Evolutionary conservation across 2,797 vertebrate genomes (phyloP), one percentile per base, ranked within the genome.

Genomic region (Notoglanidium macrostoma): DNA sequence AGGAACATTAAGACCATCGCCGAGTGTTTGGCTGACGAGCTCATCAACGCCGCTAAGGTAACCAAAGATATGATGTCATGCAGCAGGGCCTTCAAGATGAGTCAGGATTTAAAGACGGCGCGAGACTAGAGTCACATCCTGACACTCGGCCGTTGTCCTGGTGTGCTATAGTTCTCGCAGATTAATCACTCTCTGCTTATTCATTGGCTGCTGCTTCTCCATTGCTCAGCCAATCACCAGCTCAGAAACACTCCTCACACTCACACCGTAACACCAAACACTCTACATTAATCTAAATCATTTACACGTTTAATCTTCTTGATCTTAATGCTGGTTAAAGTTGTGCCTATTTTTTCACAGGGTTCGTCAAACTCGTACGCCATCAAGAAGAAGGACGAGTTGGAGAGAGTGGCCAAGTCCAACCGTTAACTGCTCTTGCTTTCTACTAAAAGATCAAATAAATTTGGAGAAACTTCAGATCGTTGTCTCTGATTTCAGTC

Each of bases 361-460:
- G 98, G 98, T 89, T 99, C 98, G 1, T 99, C 98, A 84, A 99
- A 99, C 94, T 99, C 98, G 10, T 99, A 99, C 0, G 98, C 98
- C 90, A 99, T 99, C 96, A 98, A 98, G 96, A 99, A 99, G 96
- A 99, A 99, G 89, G 98, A 99, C 0, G 98, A 99, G 94, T 93
- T 99, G 96, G 98, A 98, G 92, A 97, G 98, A 91, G 98, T 99
- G 84, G 98, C 98, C 93, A 98, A 99, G 90, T 98, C 98, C 91
- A 99, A 99, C 87, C 90, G 90, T 79, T 91, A 82, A 63, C 72
- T 7, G 93, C 92, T 90, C 85, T 79, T 76, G 55, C 92, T 94
- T 93, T 95, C 91, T 93, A 90, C 87, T 88, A 77, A 93, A 90
- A 88, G 76, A 87, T 32, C n/a, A 40, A 96, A 95, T 95, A 96